Percentiles rank a stretch among this genome's conserved stretches.
Evolutionary conservation across 1,140 invertebrate species (phyloP).

Genomic region (Drosophila paulistorum): DNA sequence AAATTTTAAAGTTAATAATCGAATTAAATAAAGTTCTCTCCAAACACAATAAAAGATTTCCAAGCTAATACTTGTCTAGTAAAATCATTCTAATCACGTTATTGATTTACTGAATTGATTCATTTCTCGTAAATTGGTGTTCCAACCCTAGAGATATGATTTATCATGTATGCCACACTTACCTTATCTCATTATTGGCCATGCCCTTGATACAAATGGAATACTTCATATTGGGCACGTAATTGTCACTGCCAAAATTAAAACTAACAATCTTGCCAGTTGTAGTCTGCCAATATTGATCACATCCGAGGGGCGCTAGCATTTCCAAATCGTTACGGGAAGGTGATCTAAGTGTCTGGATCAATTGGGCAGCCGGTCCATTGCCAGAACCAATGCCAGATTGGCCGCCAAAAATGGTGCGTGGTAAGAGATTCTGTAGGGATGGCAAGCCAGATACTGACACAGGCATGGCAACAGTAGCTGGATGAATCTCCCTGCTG

Average conservation of each 20-base stretch:
- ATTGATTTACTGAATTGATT: too few species aligned
- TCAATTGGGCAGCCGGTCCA: slow-evolving; percentile 55
- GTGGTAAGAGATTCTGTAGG: slow-evolving; percentile 52
- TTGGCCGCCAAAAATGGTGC: slow-evolving; percentile 58
- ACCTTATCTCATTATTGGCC: slow-evolving; percentile 61
- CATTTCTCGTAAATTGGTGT: too few species aligned
- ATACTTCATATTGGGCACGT: slow-evolving; percentile 61
- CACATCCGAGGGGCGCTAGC: slow-evolving; percentile 61
- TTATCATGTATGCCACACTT: slow-evolving; percentile 17
- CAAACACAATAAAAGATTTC: too few species aligned
- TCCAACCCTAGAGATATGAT: neutral
- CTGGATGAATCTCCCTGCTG: neutral
- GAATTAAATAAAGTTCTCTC: too few species aligned
- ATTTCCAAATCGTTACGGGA: slow-evolving; percentile 49
- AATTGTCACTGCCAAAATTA: slow-evolving; percentile 61
- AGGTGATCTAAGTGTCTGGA: slow-evolving; percentile 42
- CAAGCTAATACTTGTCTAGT: too few species aligned
- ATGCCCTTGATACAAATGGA: slow-evolving; percentile 59
- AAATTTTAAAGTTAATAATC: too few species aligned
- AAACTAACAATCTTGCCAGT: slow-evolving; percentile 63
- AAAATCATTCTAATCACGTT: too few species aligned
- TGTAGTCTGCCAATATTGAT: slow-evolving; percentile 56
- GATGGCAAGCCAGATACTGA: slow-evolving; percentile 55
- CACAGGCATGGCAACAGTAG: slow-evolving; percentile 3
- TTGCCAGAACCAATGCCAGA: slow-evolving; percentile 37